Evolutionary conservation across 23 tunicate genomes (phyloP), one percentile per base, ranked within the genome.

Genomic region (Phallusia fumigata): DNA sequence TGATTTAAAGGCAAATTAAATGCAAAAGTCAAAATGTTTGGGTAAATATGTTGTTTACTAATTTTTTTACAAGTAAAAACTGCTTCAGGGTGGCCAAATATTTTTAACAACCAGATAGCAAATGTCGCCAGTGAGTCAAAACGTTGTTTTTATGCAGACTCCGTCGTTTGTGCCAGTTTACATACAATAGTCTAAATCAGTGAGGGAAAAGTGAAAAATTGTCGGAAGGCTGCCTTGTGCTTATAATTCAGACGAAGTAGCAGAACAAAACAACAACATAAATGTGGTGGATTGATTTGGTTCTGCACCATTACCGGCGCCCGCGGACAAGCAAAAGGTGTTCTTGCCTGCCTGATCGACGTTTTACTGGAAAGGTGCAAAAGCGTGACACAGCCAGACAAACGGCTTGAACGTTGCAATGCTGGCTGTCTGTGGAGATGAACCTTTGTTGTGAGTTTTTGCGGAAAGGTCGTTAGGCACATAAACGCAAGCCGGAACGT

Each of bases 271-370:
- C 28, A 58, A 21, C 69, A 58, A 58, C 69, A 58, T 24, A 21
- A 58, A 58, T 58, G 69, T 24, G 69, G 69, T 24, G 69, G 69
- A 58, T 21, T 58, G 69, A 58, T 58, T 58, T 24, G 69, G 69
- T 58, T 24, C 28, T 24, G 69, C 69, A 21, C 69, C 69, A 58
- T 58, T 58, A 58, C 28, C 69, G 69, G 16, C 69, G 69, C 69
- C 69, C 28, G 28, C 69, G 69, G 13, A 58, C 69, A 58, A 58
- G 69, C 69, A 58, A 58, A 58, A 21, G 69, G 69, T 58, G 69
- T 58, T 58, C 28, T 58, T 58, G 69, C 69, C 69, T 58, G 69
- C 28, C 69, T 24, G 69, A 58, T 58, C 69, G 69, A 58, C 69
- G 69, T 22, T 24, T 40, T 40, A 40, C 69, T 16, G 8, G 69